Percentiles rank a stretch among this genome's conserved stretches.
phyloP scores from a whole-genome alignment of 2,797 vertebrate species.

The Lepidocolaptes lacrymiger region DNA sequence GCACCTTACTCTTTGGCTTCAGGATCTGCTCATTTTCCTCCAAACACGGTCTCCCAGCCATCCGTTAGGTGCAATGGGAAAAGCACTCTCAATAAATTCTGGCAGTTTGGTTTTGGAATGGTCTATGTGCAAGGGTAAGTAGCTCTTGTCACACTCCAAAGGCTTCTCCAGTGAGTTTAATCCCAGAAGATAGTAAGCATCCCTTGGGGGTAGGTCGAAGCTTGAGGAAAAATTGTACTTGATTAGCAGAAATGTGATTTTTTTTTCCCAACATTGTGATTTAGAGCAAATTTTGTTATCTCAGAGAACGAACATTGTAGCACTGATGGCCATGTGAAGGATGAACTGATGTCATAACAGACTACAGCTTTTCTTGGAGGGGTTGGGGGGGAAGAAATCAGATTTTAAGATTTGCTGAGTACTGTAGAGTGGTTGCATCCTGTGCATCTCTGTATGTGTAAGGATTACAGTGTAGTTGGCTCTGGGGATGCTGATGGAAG shows the following conservation, averaged over 20 bases:
- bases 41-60: neutral
- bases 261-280: neutral
- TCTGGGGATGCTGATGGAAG: neutral
- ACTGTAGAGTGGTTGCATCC: neutral
- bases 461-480: neutral
- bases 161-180: neutral
- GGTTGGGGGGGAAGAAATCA: neutral
- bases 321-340: neutral
- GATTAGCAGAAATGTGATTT: neutral
- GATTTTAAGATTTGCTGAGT: neutral
- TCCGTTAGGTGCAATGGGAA: neutral
- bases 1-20: neutral
- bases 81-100: neutral
- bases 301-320: accelerated
- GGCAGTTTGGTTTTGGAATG: neutral
- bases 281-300: neutral
- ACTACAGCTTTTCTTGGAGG: neutral
- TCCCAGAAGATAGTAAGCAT: neutral
- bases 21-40: neutral
- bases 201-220: neutral
- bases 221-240: neutral
- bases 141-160: neutral
- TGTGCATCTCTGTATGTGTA: neutral
- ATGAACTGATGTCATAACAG: neutral
- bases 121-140: neutral